phyloP scores from a whole-genome alignment of 2,888 invertebrate species.

The Rambutsinella grinnellia region DNA sequence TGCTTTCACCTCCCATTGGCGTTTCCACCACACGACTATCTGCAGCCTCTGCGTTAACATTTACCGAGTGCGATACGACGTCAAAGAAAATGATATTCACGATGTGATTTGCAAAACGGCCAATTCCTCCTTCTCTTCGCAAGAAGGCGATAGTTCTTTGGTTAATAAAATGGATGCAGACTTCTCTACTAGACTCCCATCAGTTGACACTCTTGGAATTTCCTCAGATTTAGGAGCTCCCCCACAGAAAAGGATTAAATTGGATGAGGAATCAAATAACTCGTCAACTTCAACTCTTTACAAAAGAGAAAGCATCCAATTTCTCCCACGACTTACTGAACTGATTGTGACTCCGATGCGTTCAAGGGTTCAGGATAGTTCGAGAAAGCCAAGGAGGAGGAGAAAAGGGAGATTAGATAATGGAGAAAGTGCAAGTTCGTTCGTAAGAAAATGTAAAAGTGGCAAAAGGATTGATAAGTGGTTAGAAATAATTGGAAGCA shows the following conservation, averaged over 20 bases:
- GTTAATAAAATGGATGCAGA: constrained; percentile 31
- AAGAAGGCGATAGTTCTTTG: background rate
- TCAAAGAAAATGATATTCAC: constrained; percentile 65
- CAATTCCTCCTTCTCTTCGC: constrained; percentile 5
- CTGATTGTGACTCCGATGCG: constrained; percentile 53
- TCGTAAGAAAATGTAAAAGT: no score
- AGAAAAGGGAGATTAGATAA: background rate
- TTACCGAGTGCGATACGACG: constrained; percentile 61
- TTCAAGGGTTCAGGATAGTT: constrained; percentile 8
- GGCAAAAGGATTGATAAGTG: no score
- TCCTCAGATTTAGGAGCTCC: constrained; percentile 25
- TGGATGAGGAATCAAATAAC: constrained; percentile 20
- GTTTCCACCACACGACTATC: constrained; percentile 66
- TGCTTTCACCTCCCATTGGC: constrained; percentile 66
- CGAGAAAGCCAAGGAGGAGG: background rate
- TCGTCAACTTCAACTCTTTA: constrained; percentile 42
- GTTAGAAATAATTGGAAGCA: background rate
- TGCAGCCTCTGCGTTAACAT: constrained; percentile 65
- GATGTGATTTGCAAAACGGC: constrained; percentile 53
- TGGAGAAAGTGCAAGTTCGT: no score
- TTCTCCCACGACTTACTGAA: constrained; percentile 61
- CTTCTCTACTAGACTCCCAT: background rate
- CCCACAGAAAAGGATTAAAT: constrained; percentile 39
- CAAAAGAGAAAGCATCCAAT: constrained; percentile 56
- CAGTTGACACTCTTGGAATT: constrained; percentile 11